Evolutionary conservation across 1,140 invertebrate genomes (phyloP), one percentile per base, ranked within the genome.

Genomic region (Drosophila azteca): DNA sequence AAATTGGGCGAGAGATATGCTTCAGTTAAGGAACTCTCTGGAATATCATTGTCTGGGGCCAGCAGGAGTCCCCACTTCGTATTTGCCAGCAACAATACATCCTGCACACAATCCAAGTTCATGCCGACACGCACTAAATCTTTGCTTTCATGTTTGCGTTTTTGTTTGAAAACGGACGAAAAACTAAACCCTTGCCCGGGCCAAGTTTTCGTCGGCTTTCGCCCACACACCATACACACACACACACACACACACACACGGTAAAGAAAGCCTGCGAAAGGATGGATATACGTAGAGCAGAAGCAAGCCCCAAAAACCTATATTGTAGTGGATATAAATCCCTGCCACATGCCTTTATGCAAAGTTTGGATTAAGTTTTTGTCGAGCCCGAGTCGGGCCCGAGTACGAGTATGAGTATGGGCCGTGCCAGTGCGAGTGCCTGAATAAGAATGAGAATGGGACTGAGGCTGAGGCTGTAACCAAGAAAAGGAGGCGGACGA

Each of bases 291-390:
- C 29, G 24, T 26, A 31, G 29, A 35, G 31, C 31, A 29, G 35
- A 55, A 46, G 43, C 31, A 68, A 71, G 44, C 72, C 70, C 70
- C 50, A 76, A 76, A 75, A 75, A 70, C 82, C 77, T 69, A 84
- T 74, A 83, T 59, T 76, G 57, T 80, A 62, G 64, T 71, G 72
- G 63, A 74, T 88, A 87, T 88, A 87, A 87, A 82, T 87, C 82
- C 78, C 66, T 83, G 74, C 71, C 83, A 79, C 78, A 88, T 88
- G 83, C 83, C 77, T 88, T 87, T 87, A 87, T 87, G 82, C 83
- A 87, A 87, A 87, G 79, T 87, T 87, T 79, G 83, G 82, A 88
- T 87, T 87, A 87, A 87, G 82, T 87, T 85, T 85, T 68, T 68
- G 64, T 24, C 35, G 61, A 45, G 65, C 50, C 35, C 35, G 3